Conservation (phyloP, 2,888 invertebrate species). For the Gerris lacustris region DNA sequence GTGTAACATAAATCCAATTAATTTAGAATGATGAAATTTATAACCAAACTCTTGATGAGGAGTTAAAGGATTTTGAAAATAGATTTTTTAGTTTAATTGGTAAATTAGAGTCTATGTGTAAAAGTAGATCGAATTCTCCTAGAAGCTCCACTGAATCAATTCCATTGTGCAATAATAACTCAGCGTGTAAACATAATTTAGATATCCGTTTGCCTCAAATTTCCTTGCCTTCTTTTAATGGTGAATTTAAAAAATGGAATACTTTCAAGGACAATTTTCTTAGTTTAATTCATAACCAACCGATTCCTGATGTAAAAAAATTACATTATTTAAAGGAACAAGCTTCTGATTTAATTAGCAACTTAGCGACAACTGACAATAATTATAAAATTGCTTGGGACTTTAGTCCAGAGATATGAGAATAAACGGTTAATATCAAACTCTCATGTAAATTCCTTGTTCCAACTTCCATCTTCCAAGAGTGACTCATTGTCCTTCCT, state of each 20-base stretch:
- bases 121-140: neutral
- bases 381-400: slow-evolving; percentile 10
- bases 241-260: slow-evolving; percentile 6
- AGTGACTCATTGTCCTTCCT: neutral
- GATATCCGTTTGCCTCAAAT: slow-evolving; percentile 3
- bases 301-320: neutral
- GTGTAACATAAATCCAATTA: neutral
- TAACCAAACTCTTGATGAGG: neutral
- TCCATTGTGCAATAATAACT: neutral
- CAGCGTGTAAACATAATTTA: neutral
- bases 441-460: slow-evolving; percentile 1
- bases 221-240: slow-evolving; percentile 7
- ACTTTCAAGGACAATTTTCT: slow-evolving; percentile 13
- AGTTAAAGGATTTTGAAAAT: neutral
- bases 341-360: slow-evolving; percentile 1
- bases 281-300: neutral
- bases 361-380: neutral
- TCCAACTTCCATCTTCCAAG: neutral
- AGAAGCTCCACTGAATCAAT: neutral
- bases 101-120: neutral
- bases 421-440: slow-evolving; percentile 7
- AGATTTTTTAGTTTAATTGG: neutral
- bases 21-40: neutral
- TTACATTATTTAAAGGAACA: slow-evolving; percentile 7
- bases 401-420: neutral